phyloP scores from a whole-genome alignment of 2,888 invertebrate species.

The Drosophila fulvimacula region DNA sequence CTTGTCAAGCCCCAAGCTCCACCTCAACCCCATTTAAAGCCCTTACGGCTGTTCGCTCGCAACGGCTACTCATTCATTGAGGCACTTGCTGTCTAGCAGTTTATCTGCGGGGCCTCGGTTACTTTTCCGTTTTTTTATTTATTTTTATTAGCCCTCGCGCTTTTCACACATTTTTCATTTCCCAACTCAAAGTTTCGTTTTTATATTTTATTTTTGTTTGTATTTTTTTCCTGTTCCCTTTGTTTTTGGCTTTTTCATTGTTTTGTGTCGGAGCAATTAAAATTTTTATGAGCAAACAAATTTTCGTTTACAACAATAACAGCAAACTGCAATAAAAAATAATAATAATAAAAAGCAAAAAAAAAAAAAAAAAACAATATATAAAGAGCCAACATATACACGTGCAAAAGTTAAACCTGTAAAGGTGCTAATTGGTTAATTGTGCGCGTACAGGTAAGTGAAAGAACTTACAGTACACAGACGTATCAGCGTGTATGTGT shows the following conservation, averaged over 20 bases:
- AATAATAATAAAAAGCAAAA: constrained; percentile 59
- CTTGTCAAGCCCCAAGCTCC: not conserved
- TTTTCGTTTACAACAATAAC: constrained; percentile 71
- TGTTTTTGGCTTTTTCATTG: constrained; percentile 52
- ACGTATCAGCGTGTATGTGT: not conserved
- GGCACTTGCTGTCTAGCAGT: constrained; percentile 22
- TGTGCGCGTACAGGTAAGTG: constrained; percentile 48
- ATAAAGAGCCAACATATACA: constrained; percentile 27
- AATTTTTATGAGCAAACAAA: constrained; percentile 80
- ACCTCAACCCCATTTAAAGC: not conserved
- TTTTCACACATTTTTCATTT: constrained; percentile 70
- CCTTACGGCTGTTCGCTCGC: not conserved
- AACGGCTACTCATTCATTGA: not conserved
- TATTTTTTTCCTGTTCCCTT: constrained; percentile 13
- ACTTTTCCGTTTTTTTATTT: constrained; percentile 37
- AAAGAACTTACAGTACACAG: constrained; percentile 3
- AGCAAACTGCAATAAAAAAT: constrained; percentile 57
- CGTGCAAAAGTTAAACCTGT: constrained; percentile 28
- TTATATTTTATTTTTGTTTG: constrained; percentile 16
- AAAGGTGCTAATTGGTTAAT: constrained; percentile 76
- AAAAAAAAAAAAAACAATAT: too few relatives aligned
- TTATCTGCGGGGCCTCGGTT: constrained; percentile 33
- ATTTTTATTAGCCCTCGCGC: constrained; percentile 65
- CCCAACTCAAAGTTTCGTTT: constrained; percentile 44
- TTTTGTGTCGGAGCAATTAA: constrained; percentile 74